Evolutionary conservation across 2,888 invertebrate species (phyloP).

Genomic region (Caenorhabditis becei): DNA sequence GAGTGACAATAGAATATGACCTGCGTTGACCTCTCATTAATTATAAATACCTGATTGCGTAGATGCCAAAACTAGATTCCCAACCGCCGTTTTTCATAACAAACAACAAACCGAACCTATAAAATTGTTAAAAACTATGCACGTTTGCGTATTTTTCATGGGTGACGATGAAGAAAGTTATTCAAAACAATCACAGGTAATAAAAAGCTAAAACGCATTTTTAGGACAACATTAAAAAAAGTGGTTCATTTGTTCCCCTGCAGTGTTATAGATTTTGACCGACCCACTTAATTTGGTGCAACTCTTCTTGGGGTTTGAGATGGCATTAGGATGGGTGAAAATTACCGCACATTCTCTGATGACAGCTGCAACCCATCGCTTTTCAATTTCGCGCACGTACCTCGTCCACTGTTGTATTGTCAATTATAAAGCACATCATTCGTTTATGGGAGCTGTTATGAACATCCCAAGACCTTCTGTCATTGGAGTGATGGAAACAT

Average conservation of each 20-base stretch:
- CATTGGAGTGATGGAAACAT: too few relatives aligned
- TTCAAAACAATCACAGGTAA: too few relatives aligned
- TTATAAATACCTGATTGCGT: slow-evolving; percentile 37
- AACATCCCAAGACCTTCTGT: slow-evolving; percentile 31
- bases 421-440: slow-evolving; percentile 58
- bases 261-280: too few relatives aligned
- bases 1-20: slow-evolving; percentile 31
- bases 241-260: too few relatives aligned
- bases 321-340: slow-evolving; percentile 34
- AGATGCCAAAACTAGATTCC: slow-evolving; percentile 17
- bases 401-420: slow-evolving; percentile 43
- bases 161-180: too few relatives aligned
- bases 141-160: too few relatives aligned
- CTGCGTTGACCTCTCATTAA: slow-evolving; percentile 5
- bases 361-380: slow-evolving; percentile 60
- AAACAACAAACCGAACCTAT: too few relatives aligned
- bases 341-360: slow-evolving; percentile 46
- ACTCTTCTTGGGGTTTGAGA: slow-evolving; percentile 8
- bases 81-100: slow-evolving; percentile 25
- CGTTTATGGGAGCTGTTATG: slow-evolving; percentile 53
- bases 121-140: too few relatives aligned
- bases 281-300: too few relatives aligned
- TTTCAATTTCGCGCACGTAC: slow-evolving; percentile 45
- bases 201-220: too few relatives aligned
- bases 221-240: too few relatives aligned